Conservation (phyloP, 2,113 vertebrate genomes). For the Campylomormyrus numenius region DNA sequence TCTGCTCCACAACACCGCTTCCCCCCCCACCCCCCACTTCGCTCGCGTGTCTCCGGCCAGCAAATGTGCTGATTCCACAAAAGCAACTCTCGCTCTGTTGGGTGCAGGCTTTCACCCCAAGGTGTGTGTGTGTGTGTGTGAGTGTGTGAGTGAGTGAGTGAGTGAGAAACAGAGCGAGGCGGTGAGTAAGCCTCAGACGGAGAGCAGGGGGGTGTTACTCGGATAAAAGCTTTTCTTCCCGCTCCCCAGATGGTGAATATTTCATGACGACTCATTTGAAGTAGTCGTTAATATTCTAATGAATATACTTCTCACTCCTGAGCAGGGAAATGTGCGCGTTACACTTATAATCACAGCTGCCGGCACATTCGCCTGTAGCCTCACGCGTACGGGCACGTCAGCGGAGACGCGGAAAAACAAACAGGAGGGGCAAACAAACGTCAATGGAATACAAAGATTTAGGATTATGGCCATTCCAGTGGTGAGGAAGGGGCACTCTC, state of each 20-base stretch:
- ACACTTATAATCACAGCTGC: not conserved
- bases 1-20: not conserved
- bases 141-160: not conserved
- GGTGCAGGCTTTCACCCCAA: not conserved
- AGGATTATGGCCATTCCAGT: not conserved
- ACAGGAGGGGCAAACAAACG: not conserved
- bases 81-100: not conserved
- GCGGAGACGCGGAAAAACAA: not conserved
- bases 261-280: constrained; percentile 17
- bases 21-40: not conserved
- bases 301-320: not conserved
- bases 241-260: constrained; percentile 8
- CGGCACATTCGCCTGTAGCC: not conserved
- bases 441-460: not conserved
- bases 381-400: not conserved
- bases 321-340: not conserved
- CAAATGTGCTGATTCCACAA: not conserved
- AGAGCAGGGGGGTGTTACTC: constrained; percentile 7
- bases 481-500: not conserved
- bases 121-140: not conserved
- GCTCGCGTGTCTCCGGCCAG: not conserved
- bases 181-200: not conserved
- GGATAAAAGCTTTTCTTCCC: constrained; percentile 18
- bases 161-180: not conserved
- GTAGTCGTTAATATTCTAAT: constrained; percentile 13